A percentile compares a stretch with the other conserved stretches of the same genome.
Conservation (phyloP, 1,140 invertebrate genomes). For the Polypedilum vanderplanki region DNA sequence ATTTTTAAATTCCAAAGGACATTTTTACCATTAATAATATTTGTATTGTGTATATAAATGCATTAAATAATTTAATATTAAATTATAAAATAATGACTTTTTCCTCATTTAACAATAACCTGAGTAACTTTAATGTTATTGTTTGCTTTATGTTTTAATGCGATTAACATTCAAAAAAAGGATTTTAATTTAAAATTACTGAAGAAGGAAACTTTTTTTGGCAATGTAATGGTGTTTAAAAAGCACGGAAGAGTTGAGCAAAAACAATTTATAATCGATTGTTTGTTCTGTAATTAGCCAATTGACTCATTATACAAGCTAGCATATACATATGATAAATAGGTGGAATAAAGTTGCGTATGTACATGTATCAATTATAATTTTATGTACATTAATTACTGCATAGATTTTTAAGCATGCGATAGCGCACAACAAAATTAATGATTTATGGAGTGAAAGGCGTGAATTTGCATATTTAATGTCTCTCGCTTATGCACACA, state of each 20-base stretch:
- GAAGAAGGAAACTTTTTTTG: not conserved
- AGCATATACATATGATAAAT: not conserved
- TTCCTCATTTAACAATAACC: too few relatives aligned
- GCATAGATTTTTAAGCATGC: conserved; percentile 12
- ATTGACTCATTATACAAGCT: too few relatives aligned
- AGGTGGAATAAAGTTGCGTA: not conserved
- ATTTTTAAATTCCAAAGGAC: not conserved
- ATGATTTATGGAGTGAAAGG: conserved; percentile 13
- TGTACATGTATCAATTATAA: not conserved
- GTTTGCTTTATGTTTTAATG: too few relatives aligned
- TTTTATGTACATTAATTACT: conserved; percentile 14
- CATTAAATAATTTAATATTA: too few relatives aligned
- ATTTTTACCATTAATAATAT: not conserved
- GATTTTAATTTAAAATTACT: too few relatives aligned
- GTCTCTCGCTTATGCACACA: not conserved
- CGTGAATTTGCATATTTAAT: conserved; percentile 19
- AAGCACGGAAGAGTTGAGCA: not conserved
- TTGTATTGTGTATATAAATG: too few relatives aligned
- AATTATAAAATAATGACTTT: too few relatives aligned
- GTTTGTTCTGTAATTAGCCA: too few relatives aligned
- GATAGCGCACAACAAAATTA: not conserved
- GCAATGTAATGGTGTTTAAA: not conserved
- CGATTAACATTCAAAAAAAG: too few relatives aligned
- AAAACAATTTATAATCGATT: not conserved
- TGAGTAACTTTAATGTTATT: too few relatives aligned